A percentile compares a stretch with the other conserved stretches of the same genome.
These are phyloP conservation scores for Trichomycterus rosablanca DNA, from an alignment of 2,113 vertebrate species.

Conservation along the genomic window DNA sequence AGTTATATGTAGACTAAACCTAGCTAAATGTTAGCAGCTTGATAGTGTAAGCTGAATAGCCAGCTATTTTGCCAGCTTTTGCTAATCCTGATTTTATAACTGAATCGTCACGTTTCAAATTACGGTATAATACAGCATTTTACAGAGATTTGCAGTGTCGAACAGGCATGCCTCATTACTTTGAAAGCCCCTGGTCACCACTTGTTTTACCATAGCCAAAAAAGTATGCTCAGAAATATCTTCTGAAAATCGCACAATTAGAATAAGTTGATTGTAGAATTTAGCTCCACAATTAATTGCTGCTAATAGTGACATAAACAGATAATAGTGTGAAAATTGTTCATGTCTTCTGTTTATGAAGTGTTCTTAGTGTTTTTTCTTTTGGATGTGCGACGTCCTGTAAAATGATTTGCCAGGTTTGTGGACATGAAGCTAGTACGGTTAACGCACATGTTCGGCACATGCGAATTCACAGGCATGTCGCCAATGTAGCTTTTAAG, in stretches of 20 bases:
- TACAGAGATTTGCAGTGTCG: too few relatives aligned
- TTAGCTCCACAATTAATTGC: neutral
- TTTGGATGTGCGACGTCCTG: neutral
- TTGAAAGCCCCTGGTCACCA: too few relatives aligned
- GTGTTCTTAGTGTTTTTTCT: too few relatives aligned
- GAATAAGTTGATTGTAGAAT: neutral
- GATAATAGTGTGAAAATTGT: too few relatives aligned
- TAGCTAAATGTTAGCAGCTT: neutral
- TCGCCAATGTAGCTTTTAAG: constrained; percentile 10
- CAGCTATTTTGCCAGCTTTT: neutral
- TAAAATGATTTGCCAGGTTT: constrained; percentile 22
- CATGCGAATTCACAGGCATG: constrained; percentile 19
- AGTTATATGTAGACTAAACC: neutral
- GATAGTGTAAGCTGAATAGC: neutral
- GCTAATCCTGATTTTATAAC: neutral
- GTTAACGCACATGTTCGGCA: constrained; percentile 20
- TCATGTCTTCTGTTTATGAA: too few relatives aligned
- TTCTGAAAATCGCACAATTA: neutral
- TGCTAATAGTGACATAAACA: neutral
- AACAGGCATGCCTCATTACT: neutral
- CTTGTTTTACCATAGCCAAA: neutral
- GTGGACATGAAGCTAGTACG: constrained; percentile 24
- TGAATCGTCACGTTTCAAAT: neutral
- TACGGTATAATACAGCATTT: neutral
- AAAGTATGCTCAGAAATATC: too few relatives aligned